Conservation (phyloP, 2,797 vertebrate species). For the Lycodopsis pacificus region DNA sequence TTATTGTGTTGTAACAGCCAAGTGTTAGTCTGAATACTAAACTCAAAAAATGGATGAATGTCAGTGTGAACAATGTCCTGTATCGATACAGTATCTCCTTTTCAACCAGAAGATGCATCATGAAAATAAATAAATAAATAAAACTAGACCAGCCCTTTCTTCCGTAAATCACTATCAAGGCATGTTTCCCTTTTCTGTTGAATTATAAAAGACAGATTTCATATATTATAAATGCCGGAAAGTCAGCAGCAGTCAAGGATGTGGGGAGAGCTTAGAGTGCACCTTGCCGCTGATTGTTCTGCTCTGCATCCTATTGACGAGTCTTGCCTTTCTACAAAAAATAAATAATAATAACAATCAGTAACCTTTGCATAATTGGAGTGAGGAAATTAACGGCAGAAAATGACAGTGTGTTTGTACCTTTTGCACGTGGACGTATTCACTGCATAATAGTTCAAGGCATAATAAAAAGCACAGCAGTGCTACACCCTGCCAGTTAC, state of each 20-base stretch:
- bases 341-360: conserved; percentile 24
- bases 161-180: conserved; percentile 67
- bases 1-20: conserved; percentile 47
- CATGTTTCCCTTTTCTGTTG: conserved; percentile 72
- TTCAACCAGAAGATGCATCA: conserved; percentile 41
- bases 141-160: conserved; percentile 22
- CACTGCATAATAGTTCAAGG: conserved; percentile 42
- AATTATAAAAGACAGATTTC: conserved; percentile 79
- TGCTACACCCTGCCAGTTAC: conserved; percentile 20
- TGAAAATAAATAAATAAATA: conserved; percentile 28
- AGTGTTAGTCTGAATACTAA: conserved; percentile 34
- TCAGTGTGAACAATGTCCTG: conserved; percentile 16
- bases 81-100: conserved; percentile 18
- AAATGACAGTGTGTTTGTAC: conserved; percentile 33
- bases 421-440: conserved; percentile 34
- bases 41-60: conserved; percentile 24
- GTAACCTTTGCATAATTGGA: conserved; percentile 46
- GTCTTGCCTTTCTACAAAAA: conserved; percentile 21
- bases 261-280: conserved; percentile 56
- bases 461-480: conserved; percentile 31
- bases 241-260: conserved; percentile 69
- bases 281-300: conserved; percentile 54
- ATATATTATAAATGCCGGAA: conserved; percentile 79
- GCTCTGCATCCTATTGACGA: conserved; percentile 39
- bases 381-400: conserved; percentile 32